Base-by-base conservation (phyloP, 2,113 vertebrate species). In the Halcyon senegalensis region DNA sequence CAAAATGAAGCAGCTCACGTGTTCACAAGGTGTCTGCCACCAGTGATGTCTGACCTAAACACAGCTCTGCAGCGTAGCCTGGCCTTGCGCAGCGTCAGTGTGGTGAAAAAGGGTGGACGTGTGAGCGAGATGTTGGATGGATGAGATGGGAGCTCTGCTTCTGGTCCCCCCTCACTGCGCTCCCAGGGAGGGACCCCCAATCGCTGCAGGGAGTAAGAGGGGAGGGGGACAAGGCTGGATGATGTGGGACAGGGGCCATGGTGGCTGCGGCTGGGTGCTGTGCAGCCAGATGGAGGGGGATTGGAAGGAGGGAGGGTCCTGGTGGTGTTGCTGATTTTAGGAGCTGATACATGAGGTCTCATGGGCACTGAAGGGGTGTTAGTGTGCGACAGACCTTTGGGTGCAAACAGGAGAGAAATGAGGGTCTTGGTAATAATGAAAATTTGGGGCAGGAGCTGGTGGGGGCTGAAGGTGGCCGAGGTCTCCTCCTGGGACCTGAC, bases 21-120 rank as follows among this genome's bases (percentile, higher is more conserved):
- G 0, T 15, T 55, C 23, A 10, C 3, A 9, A 64, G 62, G 56
- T 0, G 1, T n/a, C 59, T 17, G 30, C 56, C 56, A 25, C 24
- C 87, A 48, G 51, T 7, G 0, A 7, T 11, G 4, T 5, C 64
- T 43, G 90, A 53, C 31, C 44, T 1, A 4, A 30, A 8, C n/a
- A 0, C 0, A 3, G 14, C 78, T 48, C 30, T 46, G 67, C 11
- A 31, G 44, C 53, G 0, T 0, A 30, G 77, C 68, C 16, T 1
- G 4, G 79, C 43, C 79, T 15, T 25, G 11, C 35, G 35, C 83
- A 86, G 46, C 8, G 0, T 8, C 15, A 5, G 43, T 0, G 13
- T 0, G 2, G 67, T 1, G 4, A 15, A 56, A 44, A 13, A 35
- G 66, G 37, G 7, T 2, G 0, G 50, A 5, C 0, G 0, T 11